Conservation (phyloP, 2,113 vertebrate genomes). For the Perognathus longimembris region DNA sequence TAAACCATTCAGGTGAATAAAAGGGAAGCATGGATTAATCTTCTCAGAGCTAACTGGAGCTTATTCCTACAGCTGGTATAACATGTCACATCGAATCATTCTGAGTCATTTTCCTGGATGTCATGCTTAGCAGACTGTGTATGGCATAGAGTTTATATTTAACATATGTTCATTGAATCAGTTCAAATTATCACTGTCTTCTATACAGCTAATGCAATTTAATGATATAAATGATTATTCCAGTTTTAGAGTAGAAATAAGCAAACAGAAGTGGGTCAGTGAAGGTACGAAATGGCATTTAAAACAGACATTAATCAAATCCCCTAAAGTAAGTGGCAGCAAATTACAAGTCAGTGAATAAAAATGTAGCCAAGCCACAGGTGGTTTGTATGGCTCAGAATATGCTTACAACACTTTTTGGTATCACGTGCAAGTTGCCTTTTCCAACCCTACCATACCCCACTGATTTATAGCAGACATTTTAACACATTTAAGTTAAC, state of each 20-base stretch:
- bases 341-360: conserved; percentile 48
- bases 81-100: not conserved
- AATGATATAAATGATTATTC: conserved; percentile 62
- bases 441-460: not conserved
- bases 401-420: not conserved
- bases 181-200: conserved; percentile 58
- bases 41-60: not conserved
- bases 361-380: conserved; percentile 42
- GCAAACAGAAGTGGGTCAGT: conserved; percentile 50
- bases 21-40: not conserved
- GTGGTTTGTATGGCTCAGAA: not conserved
- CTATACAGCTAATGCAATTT: conserved; percentile 62
- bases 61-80: not conserved
- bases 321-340: conserved; percentile 47
- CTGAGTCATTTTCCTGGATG: not conserved
- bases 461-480: not conserved
- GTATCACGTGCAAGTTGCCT: not conserved
- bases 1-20: not conserved
- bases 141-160: conserved; percentile 33
- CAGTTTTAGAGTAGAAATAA: conserved; percentile 43
- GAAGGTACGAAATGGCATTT: conserved; percentile 60
- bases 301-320: conserved; percentile 63
- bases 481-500: not conserved
- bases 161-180: conserved; percentile 55
- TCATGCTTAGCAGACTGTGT: conserved; percentile 1